A percentile compares a stretch with the other conserved stretches of the same genome.
phyloP scores from a whole-genome alignment of 2,113 vertebrate genomes.

The Falcunculus frontatus region DNA sequence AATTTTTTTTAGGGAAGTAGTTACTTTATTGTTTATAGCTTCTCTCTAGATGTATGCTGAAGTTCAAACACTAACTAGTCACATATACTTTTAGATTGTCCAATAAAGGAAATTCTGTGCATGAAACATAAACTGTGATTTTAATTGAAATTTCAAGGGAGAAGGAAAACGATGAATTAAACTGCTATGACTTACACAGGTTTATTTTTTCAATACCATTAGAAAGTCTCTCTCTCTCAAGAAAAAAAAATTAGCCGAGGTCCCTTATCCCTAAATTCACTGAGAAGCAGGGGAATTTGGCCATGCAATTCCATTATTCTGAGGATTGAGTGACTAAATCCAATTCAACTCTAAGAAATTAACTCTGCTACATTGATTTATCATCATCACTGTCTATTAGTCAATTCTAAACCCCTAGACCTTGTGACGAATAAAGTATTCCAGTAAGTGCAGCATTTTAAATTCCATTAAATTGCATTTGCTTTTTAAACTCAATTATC shows the following conservation, averaged over 20 bases:
- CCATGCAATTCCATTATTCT: neutral
- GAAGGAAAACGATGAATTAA: neutral
- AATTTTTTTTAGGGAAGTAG: neutral
- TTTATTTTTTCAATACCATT: neutral
- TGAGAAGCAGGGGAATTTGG: neutral
- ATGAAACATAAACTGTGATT: neutral
- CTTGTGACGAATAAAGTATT: constrained; percentile 47
- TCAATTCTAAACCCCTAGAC: constrained; percentile 19
- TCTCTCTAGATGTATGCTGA: neutral
- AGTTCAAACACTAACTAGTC: neutral
- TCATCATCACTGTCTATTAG: constrained; percentile 59
- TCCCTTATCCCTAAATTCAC: neutral
- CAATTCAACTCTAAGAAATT: constrained; percentile 29
- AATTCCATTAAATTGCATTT: constrained; percentile 49
- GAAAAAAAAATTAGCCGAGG: neutral
- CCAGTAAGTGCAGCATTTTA: constrained; percentile 39
- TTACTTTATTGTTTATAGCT: neutral
- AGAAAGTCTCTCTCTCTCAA: neutral
- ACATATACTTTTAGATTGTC: neutral
- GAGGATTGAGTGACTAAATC: constrained; percentile 1
- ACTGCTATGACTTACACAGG: neutral
- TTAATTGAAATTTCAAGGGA: neutral
- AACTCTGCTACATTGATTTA: constrained; percentile 51
- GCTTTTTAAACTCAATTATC: constrained; percentile 50
- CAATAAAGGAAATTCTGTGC: neutral